These are phyloP conservation scores for Proisotoma minuta DNA, from an alignment of 2,888 invertebrate species.

Conservation along the genomic window DNA sequence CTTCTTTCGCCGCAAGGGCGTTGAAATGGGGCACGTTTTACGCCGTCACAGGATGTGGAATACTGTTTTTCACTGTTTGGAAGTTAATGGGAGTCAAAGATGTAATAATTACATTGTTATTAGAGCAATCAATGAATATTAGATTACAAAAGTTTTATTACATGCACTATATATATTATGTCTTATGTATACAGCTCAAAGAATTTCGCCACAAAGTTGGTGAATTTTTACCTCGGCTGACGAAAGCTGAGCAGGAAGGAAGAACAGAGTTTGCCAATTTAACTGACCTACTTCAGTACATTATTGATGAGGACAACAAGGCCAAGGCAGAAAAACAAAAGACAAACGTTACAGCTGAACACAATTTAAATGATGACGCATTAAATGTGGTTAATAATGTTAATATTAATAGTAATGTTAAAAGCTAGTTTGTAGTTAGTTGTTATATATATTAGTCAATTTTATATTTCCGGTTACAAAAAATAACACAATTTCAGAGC, in stretches of 20 bases:
- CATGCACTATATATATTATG: slow-evolving; percentile 47
- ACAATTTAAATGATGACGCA: no score
- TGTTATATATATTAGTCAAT: no score
- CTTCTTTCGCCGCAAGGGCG: slow-evolving; percentile 72
- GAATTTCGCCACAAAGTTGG: slow-evolving; percentile 82
- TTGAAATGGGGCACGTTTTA: slow-evolving; percentile 82
- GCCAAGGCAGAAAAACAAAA: slow-evolving; percentile 18
- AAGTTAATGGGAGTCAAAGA: slow-evolving; percentile 79
- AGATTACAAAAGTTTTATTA: slow-evolving; percentile 6
- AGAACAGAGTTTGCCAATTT: slow-evolving; percentile 81
- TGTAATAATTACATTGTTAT: slow-evolving; percentile 55
- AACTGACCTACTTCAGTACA: slow-evolving; percentile 76
- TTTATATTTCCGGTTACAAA: no score
- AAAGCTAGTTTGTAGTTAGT: no score
- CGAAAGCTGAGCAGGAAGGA: slow-evolving; percentile 72
- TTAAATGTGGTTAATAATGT: no score
- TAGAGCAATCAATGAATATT: slow-evolving; percentile 5
- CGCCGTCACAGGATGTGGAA: slow-evolving; percentile 76
- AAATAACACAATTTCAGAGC: no score
- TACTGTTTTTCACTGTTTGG: slow-evolving; percentile 78
- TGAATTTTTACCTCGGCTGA: slow-evolving; percentile 66
- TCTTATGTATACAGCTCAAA: slow-evolving; percentile 57
- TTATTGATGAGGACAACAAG: slow-evolving; percentile 50
- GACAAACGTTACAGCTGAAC: no score
- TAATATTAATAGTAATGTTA: no score